Base-by-base conservation (phyloP, 2,888 invertebrate species). In the Cosmopolites sordidus region DNA sequence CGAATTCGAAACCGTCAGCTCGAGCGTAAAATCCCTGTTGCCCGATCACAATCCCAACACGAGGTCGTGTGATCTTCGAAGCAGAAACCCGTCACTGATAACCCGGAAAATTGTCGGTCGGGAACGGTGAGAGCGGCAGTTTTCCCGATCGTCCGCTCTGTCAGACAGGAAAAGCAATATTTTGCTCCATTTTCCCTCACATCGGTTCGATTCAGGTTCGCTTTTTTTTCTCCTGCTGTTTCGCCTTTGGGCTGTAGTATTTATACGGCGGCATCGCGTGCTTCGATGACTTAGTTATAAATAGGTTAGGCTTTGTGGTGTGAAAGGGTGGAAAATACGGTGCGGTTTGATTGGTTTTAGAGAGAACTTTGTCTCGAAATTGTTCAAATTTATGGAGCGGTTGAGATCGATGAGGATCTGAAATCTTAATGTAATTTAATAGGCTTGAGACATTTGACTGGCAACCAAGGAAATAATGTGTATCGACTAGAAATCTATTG, bases 101-200 rank as follows among this genome's bases (percentile, higher is more conserved):
- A 56, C 56, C 56, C 52, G 56, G 45, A 56, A 56, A 56, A 56
- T 56, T 56, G 47, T 56, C 49, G 16, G 9, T 3, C 37, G 4
- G 11, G 4, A 14, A 3, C 5, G 16, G 40, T 40, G 16, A 45
- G 48, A 44, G 42, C 48, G 33, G 49, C 37, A 29, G 47, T 15
- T 47, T 15, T 40, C 40, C 29, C 29, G 47, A 39, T 56, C 51
- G 45, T 52, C 52, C 56, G 49, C 49, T 52, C 56, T 56, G 56
- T 38, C 56, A 52, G 49, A 56, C 49, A 49, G 56, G 56, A 56
- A 56, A 56, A 52, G 56, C 56, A 51, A 56, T 56, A 51, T 46
- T 56, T 56, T 56, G 43, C 56, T 43, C 48, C 51, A 52, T 52
- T 48, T 51, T 52, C 52, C 45, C 9, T 4, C 40, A 16, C 16